Percentiles rank a stretch among this genome's conserved stretches.
Evolutionary conservation across 2,888 invertebrate species (phyloP).

Genomic region (Drosophila tripunctata): DNA sequence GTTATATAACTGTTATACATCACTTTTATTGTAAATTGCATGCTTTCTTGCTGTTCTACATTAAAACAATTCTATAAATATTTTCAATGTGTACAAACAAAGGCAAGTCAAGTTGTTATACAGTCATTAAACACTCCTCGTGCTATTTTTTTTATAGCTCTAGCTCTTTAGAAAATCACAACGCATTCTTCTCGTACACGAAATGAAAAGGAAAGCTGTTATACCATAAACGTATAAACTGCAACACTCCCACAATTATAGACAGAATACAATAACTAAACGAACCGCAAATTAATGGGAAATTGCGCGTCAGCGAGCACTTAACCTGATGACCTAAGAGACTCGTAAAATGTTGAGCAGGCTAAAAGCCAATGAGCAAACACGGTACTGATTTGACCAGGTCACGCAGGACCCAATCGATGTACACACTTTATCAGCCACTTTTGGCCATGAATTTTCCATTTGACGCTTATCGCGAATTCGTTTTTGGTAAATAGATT

Average conservation of each 20-base stretch:
- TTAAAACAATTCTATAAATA: neutral
- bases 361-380: slow-evolving; percentile 32
- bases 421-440: slow-evolving; percentile 32
- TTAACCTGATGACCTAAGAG: slow-evolving; percentile 65
- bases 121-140: neutral
- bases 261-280: neutral
- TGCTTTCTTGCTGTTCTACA: neutral
- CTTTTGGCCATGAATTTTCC: slow-evolving; percentile 29
- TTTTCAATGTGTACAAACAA: neutral
- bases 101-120: neutral
- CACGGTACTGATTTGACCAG: slow-evolving; percentile 52
- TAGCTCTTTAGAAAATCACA: neutral
- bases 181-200: neutral
- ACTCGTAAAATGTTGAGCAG: slow-evolving; percentile 32
- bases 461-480: slow-evolving; percentile 58
- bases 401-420: slow-evolving; percentile 64
- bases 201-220: slow-evolving; percentile 9
- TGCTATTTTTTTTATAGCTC: slow-evolving; percentile 1
- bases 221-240: slow-evolving; percentile 16
- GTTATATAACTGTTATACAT: slow-evolving; percentile 14
- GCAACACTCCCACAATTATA: slow-evolving; percentile 45
- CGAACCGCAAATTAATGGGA: slow-evolving; percentile 22
- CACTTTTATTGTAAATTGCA: neutral
- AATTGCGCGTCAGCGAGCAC: slow-evolving; percentile 51
- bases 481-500: slow-evolving; percentile 55